Base-by-base conservation (phyloP, 2,888 invertebrate genomes). In the Coenonympha arcania region DNA sequence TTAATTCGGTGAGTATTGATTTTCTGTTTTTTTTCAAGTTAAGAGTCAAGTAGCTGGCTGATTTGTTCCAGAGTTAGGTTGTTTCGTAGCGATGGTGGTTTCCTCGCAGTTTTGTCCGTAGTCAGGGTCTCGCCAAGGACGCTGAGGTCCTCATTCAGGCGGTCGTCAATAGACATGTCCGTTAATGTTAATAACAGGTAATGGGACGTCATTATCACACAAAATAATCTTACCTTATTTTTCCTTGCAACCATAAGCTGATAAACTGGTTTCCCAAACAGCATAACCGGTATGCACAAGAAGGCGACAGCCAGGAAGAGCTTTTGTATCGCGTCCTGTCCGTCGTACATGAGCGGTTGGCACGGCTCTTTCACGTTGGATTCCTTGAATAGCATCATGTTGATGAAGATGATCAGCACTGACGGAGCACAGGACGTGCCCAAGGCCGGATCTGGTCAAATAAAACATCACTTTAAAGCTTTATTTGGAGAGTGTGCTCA, bases 401-500 rank as follows among this genome's bases (percentile, higher is more conserved):
- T 93, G 73, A 94, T 94, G 66, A 94, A 91, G 51, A 91, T 90
- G 52, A 94, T 93, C 15, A 95, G 87, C 0, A 95, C 89, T 20
- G 92, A 92, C 0, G 94, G 95, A 0, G 95, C 94, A 65, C 91
- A 91, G 1, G 79, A 81, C 0, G 91, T 76, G 16, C 81, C 79
- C 19, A 73, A 73, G 1, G 72, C 71, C 15, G 73, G 65, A 46
- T 85, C 88, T 88, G 66, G n/a, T 16, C 3, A 20, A 9, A 46
- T 19, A 1, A 15, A 16, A 13, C 11, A 19, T 18, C 6, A 30
- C n/a, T n/a, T n/a, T n/a, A n/a, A n/a, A n/a, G n/a, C n/a, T n/a
- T n/a, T n/a, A n/a, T n/a, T n/a, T n/a, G n/a, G n/a, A n/a, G n/a
- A n/a, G n/a, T n/a, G n/a, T n/a, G n/a, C n/a, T n/a, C n/a, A n/a